Evolutionary conservation across 2,113 vertebrate species (phyloP), one percentile per base, ranked within the genome.

Genomic region (Furnarius figulus): DNA sequence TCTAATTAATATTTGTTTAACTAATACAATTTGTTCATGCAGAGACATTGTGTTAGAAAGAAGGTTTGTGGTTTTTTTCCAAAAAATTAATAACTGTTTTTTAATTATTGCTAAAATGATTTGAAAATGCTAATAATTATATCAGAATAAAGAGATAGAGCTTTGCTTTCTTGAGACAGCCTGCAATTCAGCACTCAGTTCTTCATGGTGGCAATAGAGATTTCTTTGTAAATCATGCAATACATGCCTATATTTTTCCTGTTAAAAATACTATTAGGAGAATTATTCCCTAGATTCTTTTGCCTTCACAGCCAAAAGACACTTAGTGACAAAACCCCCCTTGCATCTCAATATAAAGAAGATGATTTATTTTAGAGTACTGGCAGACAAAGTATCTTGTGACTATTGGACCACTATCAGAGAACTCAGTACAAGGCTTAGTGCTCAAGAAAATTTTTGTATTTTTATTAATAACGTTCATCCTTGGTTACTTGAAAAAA

Each of bases 301-400:
- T 33, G 18, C 2, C 12, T 50, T 78, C n/a, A 39, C 5, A 55
- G 33, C 2, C 19, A 80, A 87, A 73, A 68, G 42, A 33, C 22
- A 67, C 3, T 39, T 33, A 49, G 7, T 28, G 23, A 47, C 8
- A 9, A 63, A 76, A 31, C 18, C 0, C 1, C 1, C 7, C 8
- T 37, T 19, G 27, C 17, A 50, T 33, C 5, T 2, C 27, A 68
- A 28, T 59, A 35, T 28, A 52, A 81, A 47, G 6, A 14, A 58
- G 10, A 35, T 33, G 0, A 35, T 33, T 55, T 56, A n/a, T 78
- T 85, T 75, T 40, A 14, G 4, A 6, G 4, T n/a, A 42, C 20
- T 55, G 44, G 5, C 13, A 67, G 23, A 23, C 52, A 31, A 70
- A 67, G 10, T 65, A 6, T 22, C 3, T 28, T 27, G 20, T n/a